Conservation (phyloP, 2,797 vertebrate genomes). For the Tragelaphus eurycerus region DNA sequence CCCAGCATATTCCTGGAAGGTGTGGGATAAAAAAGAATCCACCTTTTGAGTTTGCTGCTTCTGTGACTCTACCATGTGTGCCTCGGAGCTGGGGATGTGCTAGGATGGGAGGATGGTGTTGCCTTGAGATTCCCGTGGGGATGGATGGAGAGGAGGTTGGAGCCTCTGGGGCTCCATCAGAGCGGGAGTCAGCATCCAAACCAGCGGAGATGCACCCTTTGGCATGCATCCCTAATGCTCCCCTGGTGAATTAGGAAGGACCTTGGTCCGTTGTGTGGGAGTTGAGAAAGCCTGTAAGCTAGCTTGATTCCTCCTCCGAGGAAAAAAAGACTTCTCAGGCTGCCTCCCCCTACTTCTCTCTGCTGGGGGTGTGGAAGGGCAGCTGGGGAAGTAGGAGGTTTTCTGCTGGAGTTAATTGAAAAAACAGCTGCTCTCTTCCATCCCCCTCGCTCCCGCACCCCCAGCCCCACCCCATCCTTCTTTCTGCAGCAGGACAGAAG, state of each 20-base stretch:
- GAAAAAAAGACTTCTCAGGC: no score
- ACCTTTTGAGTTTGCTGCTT: background rate
- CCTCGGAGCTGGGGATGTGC: background rate
- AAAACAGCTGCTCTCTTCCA: slow-evolving; percentile 54
- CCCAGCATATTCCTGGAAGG: slow-evolving; percentile 41
- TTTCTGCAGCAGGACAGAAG: slow-evolving; percentile 62
- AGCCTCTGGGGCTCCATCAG: background rate
- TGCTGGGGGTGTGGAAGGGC: no score
- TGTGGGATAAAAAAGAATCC: slow-evolving; percentile 19
- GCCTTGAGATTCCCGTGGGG: background rate
- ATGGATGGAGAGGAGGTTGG: background rate
- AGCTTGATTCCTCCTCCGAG: background rate
- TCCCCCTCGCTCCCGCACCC: background rate
- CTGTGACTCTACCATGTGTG: background rate
- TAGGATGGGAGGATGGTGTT: background rate
- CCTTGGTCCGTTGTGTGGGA: slow-evolving; percentile 27
- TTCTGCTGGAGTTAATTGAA: slow-evolving; percentile 70
- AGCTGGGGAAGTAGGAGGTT: slow-evolving; percentile 45
- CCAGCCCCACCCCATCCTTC: background rate
- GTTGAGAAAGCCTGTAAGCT: background rate
- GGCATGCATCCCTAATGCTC: background rate
- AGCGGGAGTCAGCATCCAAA: background rate
- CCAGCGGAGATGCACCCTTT: background rate
- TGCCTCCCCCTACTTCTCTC: no score
- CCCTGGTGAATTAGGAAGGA: background rate